Evolutionary conservation across 2,888 invertebrate genomes (phyloP), one percentile per base, ranked within the genome.

Genomic region (Onchidella celtica): DNA sequence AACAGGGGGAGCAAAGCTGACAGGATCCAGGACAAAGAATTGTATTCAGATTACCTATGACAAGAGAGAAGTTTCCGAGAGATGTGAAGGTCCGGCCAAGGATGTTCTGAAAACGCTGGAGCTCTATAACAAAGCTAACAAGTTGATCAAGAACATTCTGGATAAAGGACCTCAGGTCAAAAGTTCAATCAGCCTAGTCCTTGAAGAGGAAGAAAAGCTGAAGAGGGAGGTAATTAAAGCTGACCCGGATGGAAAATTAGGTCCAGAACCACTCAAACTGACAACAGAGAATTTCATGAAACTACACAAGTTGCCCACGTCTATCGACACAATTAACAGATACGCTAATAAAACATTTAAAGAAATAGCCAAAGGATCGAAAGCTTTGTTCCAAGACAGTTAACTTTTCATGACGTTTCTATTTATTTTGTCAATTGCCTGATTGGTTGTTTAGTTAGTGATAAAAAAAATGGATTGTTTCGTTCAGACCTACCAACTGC

Each of bases 281-380:
- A 87, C 88, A 47, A 75, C 85, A 1, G 88, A 88, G 4, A 90
- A 90, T 82, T 86, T 90, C 27, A 85, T 84, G 38, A 86, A 86
- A 59, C 76, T 90, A 32, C 81, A 87, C 6, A 81, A 84, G n/a
- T 82, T 90, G 32, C 86, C 87, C 0, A 87, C 82, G 1, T 85
- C 85, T 1, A 83, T 88, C 6, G 88, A 89, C 40, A 88, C 87
- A 1, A 86, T 90, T 9, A 85, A 87, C 76, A 85, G 85, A 55
- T 87, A 88, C 79, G 87, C 87, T 6, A 83, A 86, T 14, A 85
- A 83, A 34, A 86, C 84, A 36, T 88, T 88, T 66, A 63, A 87
- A 68, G 88, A 88, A 34, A 84, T 88, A 38, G 63, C 87, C 29
- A 86, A 88, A 68, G 87, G 89, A 2, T 88, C 88, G 21, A 87